These are phyloP conservation scores for Eumeta japonica DNA, from an alignment of 1,140 invertebrate genomes.

Conservation along the genomic window DNA sequence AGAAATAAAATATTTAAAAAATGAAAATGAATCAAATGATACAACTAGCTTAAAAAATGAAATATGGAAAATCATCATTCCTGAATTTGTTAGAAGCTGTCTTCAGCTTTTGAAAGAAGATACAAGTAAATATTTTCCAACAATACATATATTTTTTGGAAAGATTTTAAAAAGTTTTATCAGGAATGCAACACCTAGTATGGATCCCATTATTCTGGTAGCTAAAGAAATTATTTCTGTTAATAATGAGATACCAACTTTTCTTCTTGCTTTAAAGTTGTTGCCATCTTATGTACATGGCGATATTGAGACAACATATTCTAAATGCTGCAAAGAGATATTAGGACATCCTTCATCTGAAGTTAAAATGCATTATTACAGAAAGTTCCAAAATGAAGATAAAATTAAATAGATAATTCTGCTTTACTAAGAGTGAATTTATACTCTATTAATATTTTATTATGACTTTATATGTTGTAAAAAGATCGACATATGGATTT, in stretches of 20 bases:
- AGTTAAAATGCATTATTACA: slow-evolving; percentile 20
- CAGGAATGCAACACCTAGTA: slow-evolving; percentile 9
- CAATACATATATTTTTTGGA: slow-evolving; percentile 17
- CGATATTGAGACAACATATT: slow-evolving; percentile 6
- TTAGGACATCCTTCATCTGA: slow-evolving; percentile 17
- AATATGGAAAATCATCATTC: slow-evolving; percentile 4
- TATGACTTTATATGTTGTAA: neutral
- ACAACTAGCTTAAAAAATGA: neutral
- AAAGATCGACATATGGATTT: neutral
- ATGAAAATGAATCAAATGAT: neutral
- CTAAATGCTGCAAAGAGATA: slow-evolving; percentile 17
- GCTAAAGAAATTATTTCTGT: neutral
- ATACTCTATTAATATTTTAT: neutral
- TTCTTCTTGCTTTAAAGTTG: slow-evolving; percentile 16
- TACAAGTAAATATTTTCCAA: slow-evolving; percentile 14
- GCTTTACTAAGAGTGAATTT: neutral
- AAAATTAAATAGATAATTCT: neutral
- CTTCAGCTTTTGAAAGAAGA: slow-evolving; percentile 20
- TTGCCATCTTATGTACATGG: slow-evolving; percentile 7
- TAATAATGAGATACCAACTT: slow-evolving; percentile 12
- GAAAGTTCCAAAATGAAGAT: too few relatives aligned
- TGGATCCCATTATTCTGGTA: too few relatives aligned
- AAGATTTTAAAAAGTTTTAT: slow-evolving; percentile 6
- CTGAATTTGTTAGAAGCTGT: slow-evolving; percentile 14
- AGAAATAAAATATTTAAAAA: neutral